Evolutionary conservation across 2,113 vertebrate genomes (phyloP).

Genomic region (Octodon degus): DNA sequence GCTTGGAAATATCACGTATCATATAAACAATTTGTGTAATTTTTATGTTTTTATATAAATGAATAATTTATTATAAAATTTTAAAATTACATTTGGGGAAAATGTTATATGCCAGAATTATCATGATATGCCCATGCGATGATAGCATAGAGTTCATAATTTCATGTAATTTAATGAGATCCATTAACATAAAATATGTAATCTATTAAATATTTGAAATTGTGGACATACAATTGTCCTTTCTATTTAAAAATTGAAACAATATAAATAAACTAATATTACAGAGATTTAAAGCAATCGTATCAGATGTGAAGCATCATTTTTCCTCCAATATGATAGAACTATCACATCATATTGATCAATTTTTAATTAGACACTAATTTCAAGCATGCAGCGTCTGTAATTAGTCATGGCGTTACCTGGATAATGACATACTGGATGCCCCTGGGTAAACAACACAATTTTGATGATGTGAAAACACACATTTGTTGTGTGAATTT

Average conservation of each 20-base stretch:
- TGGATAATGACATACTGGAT: background rate
- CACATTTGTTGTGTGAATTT: background rate
- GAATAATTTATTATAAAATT: background rate
- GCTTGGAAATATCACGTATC: background rate
- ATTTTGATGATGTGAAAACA: background rate
- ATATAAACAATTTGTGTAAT: background rate
- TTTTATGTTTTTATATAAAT: background rate
- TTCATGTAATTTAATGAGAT: background rate
- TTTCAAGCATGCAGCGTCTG: background rate
- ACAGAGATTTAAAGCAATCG: background rate
- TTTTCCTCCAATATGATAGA: background rate
- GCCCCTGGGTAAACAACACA: background rate
- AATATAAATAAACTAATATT: background rate
- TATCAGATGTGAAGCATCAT: background rate
- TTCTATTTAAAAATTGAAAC: background rate
- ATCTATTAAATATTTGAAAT: conserved; percentile 1
- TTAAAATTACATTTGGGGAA: background rate
- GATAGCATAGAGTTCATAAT: background rate
- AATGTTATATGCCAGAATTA: background rate
- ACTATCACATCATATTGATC: background rate
- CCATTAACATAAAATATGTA: background rate
- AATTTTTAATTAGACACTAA: background rate
- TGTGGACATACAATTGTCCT: background rate
- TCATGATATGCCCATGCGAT: background rate
- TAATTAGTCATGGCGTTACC: background rate